phyloP scores from a whole-genome alignment of 1,140 invertebrate species.

The Ceratosolen solmsi region DNA sequence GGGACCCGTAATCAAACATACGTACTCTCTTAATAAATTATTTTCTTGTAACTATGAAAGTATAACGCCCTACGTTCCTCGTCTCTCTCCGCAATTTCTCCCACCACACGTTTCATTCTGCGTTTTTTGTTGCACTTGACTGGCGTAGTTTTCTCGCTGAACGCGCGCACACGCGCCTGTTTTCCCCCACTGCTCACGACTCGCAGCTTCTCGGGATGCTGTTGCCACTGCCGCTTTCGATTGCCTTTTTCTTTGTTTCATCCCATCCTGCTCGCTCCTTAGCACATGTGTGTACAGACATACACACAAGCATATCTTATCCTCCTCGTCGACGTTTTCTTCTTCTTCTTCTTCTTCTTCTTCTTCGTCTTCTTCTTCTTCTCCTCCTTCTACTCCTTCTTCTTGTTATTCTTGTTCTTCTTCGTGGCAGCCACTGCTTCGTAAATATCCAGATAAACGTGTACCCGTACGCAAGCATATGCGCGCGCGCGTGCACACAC shows the following conservation, averaged over 20 bases:
- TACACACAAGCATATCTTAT: no score
- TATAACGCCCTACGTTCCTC: constrained; percentile 28
- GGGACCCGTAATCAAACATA: background rate
- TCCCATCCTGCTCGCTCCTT: background rate
- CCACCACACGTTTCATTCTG: background rate
- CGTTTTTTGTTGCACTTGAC: constrained; percentile 8
- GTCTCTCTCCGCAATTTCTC: background rate
- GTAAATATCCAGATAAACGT: background rate
- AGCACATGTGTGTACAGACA: no score
- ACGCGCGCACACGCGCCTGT: constrained; percentile 34
- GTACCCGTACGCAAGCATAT: background rate
- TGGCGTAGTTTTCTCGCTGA: constrained; percentile 34
- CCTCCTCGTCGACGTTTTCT: background rate
- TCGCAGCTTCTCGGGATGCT: background rate
- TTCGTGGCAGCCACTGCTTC: background rate
- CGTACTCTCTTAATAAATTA: constrained; percentile 35
- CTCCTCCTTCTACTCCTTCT: background rate
- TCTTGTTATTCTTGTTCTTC: background rate
- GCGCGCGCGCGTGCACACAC: background rate
- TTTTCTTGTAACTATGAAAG: constrained; percentile 29
- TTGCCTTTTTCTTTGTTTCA: constrained; percentile 18
- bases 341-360: background rate
- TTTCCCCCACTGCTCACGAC: constrained; percentile 7
- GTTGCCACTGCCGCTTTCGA: background rate
- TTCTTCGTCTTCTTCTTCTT: background rate